These are phyloP conservation scores for Spheniscus humboldti DNA, from an alignment of 2,797 vertebrate species.

Conservation along the genomic window DNA sequence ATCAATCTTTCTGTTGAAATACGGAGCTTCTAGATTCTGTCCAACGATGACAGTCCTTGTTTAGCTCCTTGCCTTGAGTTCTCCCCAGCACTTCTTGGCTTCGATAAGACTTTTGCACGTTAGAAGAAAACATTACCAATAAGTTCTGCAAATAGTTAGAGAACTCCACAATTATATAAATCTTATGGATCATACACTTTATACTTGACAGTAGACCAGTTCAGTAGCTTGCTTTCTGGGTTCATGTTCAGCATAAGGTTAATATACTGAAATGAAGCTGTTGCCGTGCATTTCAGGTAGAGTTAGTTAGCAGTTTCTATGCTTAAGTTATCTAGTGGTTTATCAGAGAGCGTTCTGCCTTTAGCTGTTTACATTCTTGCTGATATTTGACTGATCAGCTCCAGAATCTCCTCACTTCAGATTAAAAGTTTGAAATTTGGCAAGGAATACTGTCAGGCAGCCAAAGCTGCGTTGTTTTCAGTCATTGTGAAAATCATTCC, in stretches of 20 bases:
- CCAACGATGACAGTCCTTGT: constrained; percentile 16
- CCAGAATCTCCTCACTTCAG: background rate
- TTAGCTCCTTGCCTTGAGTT: constrained; percentile 19
- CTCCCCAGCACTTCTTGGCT: background rate
- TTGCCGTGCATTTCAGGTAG: background rate
- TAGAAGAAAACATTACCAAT: background rate
- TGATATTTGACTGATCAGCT: background rate
- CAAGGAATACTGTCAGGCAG: background rate
- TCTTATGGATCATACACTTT: background rate
- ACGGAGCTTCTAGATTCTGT: constrained; percentile 15
- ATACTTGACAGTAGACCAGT: background rate
- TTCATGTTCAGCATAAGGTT: background rate
- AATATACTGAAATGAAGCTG: background rate
- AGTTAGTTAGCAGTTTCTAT: background rate
- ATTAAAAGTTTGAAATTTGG: background rate
- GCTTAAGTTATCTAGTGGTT: background rate
- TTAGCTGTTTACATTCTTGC: background rate
- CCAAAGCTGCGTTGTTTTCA: background rate
- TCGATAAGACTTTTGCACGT: background rate
- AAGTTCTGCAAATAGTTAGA: background rate
- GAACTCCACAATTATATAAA: background rate
- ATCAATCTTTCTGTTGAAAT: constrained; percentile 51
- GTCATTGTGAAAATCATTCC: background rate
- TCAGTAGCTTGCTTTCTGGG: background rate
- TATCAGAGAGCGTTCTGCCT: background rate